Evolutionary conservation across 2,888 invertebrate species (phyloP), one percentile per base, ranked within the genome.

Genomic region (Diabrotica balteata): DNA sequence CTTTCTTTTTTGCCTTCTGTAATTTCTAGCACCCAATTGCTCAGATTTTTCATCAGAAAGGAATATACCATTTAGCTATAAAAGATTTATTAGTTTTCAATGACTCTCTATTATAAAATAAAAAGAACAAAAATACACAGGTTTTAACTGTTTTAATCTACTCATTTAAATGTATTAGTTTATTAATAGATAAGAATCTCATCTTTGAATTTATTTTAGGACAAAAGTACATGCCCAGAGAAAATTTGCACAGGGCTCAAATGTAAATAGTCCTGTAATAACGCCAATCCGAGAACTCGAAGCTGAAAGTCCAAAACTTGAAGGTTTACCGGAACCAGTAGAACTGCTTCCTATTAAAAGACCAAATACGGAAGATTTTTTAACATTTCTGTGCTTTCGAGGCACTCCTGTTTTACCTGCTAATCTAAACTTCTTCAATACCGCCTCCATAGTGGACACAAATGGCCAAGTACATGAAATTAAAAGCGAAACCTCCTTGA

Each of bases 161-260:
- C 32, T 32, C 5, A 4, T 32, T 32, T 32, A 32, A 32, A 32
- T 32, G 32, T 32, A 5, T 32, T 32, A 32, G 32, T 32, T 32
- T 32, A 2, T 32, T 32, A 32, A 32, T 32, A 32, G 32, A 5
- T 32, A 32, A 32, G 32, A 32, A 32, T 32, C 32, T 32, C 32
- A 32, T 32, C 32, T 32, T 32, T 32, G 32, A 32, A 32, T 65
- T 64, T 70, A 50, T 81, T 84, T 51, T 75, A 92, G 92, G 82
- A 89, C 90, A 54, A 92, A 93, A 85, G 92, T 94, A 67, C 93
- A 93, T 82, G 94, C 94, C 53, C 94, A 95, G 84, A 86, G 95
- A 70, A 95, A 95, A 84, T 95, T 95, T 86, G 94, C 94, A 47
- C 93, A 94, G 84, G 93, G 93, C 74, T 90, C 90, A 17, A 88